Percentiles rank a stretch among this genome's conserved stretches.
These are phyloP conservation scores for Seriola aureovittata DNA, from an alignment of 2,113 vertebrate species.

Conservation along the genomic window DNA sequence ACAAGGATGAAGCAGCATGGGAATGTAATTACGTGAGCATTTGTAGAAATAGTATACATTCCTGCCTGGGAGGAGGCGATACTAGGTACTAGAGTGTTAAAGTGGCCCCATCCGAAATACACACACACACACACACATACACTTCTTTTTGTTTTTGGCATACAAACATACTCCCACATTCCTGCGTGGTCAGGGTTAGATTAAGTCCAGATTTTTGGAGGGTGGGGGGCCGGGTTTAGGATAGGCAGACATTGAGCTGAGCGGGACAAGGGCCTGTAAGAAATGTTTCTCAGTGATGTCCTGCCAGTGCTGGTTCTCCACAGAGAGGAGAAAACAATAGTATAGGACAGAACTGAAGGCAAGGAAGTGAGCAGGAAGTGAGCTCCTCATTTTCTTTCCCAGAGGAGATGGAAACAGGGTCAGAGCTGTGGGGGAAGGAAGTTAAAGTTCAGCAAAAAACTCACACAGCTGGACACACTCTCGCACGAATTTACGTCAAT, in stretches of 20 bases:
- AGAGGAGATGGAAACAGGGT: neutral
- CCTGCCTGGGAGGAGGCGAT: constrained; percentile 20
- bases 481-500: constrained; percentile 12
- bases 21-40: neutral
- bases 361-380: constrained; percentile 61
- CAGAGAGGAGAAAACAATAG: constrained; percentile 66
- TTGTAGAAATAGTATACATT: constrained; percentile 18
- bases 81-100: neutral
- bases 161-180: constrained; percentile 55
- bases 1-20: neutral
- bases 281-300: constrained; percentile 34
- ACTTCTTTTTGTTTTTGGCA: neutral
- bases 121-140: neutral
- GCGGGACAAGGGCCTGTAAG: neutral
- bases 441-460: constrained; percentile 45
- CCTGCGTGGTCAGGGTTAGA: constrained; percentile 54
- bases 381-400: constrained; percentile 13
- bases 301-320: constrained; percentile 34
- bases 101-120: neutral
- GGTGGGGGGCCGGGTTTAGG: no score
- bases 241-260: constrained; percentile 21
- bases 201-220: constrained; percentile 33
- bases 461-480: neutral
- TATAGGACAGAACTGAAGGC: constrained; percentile 24
- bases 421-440: neutral